Base-by-base conservation (phyloP, 2,113 vertebrate species). In the Ictalurus furcatus region DNA sequence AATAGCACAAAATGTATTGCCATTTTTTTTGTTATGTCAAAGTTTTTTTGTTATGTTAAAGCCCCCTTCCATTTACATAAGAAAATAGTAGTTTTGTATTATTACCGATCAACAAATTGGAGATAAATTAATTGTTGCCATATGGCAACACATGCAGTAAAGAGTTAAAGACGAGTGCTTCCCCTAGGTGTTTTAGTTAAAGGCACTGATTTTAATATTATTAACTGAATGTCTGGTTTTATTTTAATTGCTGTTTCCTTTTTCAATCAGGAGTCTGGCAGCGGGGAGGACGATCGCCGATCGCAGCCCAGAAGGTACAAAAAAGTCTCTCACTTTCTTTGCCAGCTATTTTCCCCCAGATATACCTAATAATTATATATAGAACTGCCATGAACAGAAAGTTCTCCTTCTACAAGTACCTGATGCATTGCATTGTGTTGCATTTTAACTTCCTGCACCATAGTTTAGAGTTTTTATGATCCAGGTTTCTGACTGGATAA, bases 251-350 rank as follows among this genome's bases (percentile, higher is more conserved):
- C 23, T 8, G 9, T 84, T 86, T 65, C 69, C 84, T 65, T 48
- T 85, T 85, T 80, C 13, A 1, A 83, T 40, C 88, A 99, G 98
- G 98, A 99, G 96, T 98, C 97, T 89, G 98, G 98, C 95, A 99
- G 98, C 48, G 98, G 97, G 93, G 98, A 99, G 89, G 98, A 99
- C 90, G 98, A 99, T 92, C 97, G 97, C 83, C 96, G 98, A 84
- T 99, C 98, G 91, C 98, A 99, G 92, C 97, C 97, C 78, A 96
- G 98, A 92, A 99, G 98, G 98, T 99, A 96, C 6, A 37, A 34
- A 37, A 48, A 78, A 23, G 25, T 25, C 21, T 25, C 21, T 52
- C 21, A 61, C 0, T 28, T 40, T 44, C 16, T 85, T n/a, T 67
- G 73, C 19, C 11, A 28, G 17, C 30, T 81, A 56, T 56, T 81